These are phyloP conservation scores for Bombus sylvicola DNA, from an alignment of 1,140 invertebrate genomes.

Conservation along the genomic window DNA sequence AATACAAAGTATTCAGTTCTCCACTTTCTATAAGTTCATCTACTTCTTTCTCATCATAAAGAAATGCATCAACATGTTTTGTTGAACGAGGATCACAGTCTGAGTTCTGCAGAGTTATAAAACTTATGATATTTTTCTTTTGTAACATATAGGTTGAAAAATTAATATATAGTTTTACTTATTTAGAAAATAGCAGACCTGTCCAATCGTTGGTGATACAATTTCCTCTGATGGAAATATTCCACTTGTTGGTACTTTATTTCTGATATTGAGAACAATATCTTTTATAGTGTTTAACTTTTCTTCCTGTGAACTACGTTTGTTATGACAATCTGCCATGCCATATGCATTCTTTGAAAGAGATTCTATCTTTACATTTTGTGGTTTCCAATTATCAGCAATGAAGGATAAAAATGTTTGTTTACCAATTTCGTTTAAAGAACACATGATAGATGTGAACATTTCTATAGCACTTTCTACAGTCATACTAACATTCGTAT, in stretches of 20 bases:
- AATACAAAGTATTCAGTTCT: conserved; percentile 86
- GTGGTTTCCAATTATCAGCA: conserved; percentile 70
- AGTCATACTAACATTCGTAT: not conserved
- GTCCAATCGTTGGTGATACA: conserved; percentile 81
- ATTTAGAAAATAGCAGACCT: conserved; percentile 70
- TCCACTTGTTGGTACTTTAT: conserved; percentile 84
- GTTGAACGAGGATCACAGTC: conserved; percentile 85
- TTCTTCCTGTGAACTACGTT: conserved; percentile 62
- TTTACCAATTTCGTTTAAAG: conserved; percentile 51
- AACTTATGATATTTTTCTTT: conserved; percentile 21
- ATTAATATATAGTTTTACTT: conserved; percentile 2
- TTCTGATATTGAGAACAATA: conserved; percentile 83
- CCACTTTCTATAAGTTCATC: conserved; percentile 85
- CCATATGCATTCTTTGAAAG: not conserved
- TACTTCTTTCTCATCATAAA: conserved; percentile 87
- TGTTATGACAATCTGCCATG: not conserved
- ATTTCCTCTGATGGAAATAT: conserved; percentile 85
- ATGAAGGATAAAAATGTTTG: conserved; percentile 72
- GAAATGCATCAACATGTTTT: conserved; percentile 88
- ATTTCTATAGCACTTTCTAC: not conserved
- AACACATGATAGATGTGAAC: conserved; percentile 45
- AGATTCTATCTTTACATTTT: conserved; percentile 28
- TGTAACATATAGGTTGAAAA: not conserved
- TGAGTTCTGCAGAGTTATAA: conserved; percentile 81
- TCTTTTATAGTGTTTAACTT: conserved; percentile 75